Evolutionary conservation across 2,113 vertebrate genomes (phyloP).

Genomic region (Sphyrna mokarran): DNA sequence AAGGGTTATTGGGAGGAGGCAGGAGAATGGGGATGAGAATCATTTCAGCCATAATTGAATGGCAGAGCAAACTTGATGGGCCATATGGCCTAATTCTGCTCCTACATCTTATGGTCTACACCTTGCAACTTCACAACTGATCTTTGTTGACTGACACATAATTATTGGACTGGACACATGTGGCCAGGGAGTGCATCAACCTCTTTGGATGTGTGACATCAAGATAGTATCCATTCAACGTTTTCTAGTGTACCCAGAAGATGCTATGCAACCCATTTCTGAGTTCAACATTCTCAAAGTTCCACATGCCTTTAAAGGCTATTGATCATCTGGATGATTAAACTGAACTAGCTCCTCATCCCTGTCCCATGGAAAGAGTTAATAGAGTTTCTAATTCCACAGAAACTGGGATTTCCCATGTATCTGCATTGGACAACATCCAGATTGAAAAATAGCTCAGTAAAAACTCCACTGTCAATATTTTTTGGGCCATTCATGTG

Average conservation of each 20-base stretch:
- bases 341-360: neutral
- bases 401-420: neutral
- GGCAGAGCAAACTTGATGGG: no score
- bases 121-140: neutral
- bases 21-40: no score
- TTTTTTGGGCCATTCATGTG: neutral
- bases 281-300: neutral
- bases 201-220: no score
- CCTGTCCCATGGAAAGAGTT: neutral
- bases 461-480: neutral
- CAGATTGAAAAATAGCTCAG: neutral
- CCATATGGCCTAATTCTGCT: no score
- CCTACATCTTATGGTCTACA: neutral
- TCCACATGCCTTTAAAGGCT: neutral
- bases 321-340: neutral
- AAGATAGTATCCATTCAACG: no score
- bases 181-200: no score
- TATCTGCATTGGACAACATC: neutral
- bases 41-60: no score
- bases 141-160: neutral
- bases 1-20: no score
- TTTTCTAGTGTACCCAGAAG: no score
- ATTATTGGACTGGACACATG: neutral
- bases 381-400: neutral
- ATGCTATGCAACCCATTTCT: no score